Evolutionary conservation across 2,888 invertebrate species (phyloP), one percentile per base, ranked within the genome.

Genomic region (Euspilapteryx auroguttella): DNA sequence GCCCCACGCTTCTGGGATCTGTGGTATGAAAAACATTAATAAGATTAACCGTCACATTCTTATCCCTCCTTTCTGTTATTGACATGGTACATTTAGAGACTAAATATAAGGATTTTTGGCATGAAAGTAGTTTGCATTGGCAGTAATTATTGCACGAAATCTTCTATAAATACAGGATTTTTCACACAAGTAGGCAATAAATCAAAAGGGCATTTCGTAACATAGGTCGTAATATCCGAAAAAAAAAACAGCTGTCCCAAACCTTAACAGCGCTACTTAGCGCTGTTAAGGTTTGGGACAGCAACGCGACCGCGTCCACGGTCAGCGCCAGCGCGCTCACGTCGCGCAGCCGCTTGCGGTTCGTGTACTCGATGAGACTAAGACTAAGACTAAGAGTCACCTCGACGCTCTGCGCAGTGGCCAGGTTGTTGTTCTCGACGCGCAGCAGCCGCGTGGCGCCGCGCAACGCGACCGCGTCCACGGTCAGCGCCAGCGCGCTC

Each of bases 1-100:
- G 45, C 96, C 96, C 89, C 92, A 96, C 25, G 94, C 94, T 47
- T 88, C 84, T 0, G 93, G 92, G 55, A 94, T 91, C 87, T 89
- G 42, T 7, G 2, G 7, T 27, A 43, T 44, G 44, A 44, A 83
- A 84, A 46, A 87, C 83, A 33, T 88, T 8, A 11, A 24, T 6
- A 24, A 17, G 17, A 5, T 17, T 5, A 17, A 5, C 17, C 17
- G 17, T 5, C 17, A 17, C 17, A 8, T 17, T 17, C 5, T 17
- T 17, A 6, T 17, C 5, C 17, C 17, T n/a, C n/a, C n/a, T n/a
- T n/a, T n/a, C n/a, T n/a, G n/a, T n/a, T n/a, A n/a, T n/a, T n/a
- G n/a, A n/a, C n/a, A n/a, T n/a, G n/a, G n/a, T n/a, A n/a, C n/a
- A n/a, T n/a, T n/a, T n/a, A n/a, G n/a, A n/a, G n/a, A n/a, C n/a